Evolutionary conservation across 1,140 invertebrate genomes (phyloP).

Genomic region (Manduca sexta): DNA sequence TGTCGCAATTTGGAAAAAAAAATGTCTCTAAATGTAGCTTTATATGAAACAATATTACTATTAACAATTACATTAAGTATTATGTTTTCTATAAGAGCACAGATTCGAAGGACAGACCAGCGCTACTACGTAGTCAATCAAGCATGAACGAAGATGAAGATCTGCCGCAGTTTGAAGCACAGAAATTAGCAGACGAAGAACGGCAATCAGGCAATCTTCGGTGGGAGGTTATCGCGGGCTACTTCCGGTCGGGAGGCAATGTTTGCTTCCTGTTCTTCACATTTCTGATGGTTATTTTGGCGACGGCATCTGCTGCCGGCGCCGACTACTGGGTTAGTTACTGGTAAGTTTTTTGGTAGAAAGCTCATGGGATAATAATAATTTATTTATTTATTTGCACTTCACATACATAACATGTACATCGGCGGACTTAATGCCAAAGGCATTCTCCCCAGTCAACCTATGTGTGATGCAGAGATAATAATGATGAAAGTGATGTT

Average conservation of each 20-base stretch:
- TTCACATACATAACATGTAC: too few species aligned
- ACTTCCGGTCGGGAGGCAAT: constrained; percentile 73
- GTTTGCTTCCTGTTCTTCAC: constrained; percentile 55
- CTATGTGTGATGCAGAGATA: too few species aligned
- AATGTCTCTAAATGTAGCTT: too few species aligned
- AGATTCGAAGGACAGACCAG: constrained; percentile 36
- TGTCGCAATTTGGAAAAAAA: too few species aligned
- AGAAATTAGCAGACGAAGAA: constrained; percentile 59
- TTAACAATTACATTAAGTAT: too few species aligned
- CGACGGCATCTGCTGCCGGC: constrained; percentile 70
- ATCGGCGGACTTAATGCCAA: too few species aligned
- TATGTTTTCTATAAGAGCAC: constrained; percentile 31
- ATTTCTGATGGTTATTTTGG: constrained; percentile 63
- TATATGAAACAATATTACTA: too few species aligned
- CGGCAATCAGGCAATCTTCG: constrained; percentile 74
- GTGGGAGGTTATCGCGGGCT: constrained; percentile 73
- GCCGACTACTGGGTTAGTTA: constrained; percentile 83
- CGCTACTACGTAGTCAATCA: constrained; percentile 25
- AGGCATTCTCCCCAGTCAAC: too few species aligned
- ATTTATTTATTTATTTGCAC: too few species aligned
- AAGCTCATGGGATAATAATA: neutral
- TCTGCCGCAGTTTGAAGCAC: constrained; percentile 58
- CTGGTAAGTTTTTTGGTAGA: constrained; percentile 69
- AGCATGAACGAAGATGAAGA: constrained; percentile 51
- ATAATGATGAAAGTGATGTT: too few species aligned